These are phyloP conservation scores for Gadopsis marmoratus DNA, from an alignment of 2,797 vertebrate genomes.

Conservation along the genomic window DNA sequence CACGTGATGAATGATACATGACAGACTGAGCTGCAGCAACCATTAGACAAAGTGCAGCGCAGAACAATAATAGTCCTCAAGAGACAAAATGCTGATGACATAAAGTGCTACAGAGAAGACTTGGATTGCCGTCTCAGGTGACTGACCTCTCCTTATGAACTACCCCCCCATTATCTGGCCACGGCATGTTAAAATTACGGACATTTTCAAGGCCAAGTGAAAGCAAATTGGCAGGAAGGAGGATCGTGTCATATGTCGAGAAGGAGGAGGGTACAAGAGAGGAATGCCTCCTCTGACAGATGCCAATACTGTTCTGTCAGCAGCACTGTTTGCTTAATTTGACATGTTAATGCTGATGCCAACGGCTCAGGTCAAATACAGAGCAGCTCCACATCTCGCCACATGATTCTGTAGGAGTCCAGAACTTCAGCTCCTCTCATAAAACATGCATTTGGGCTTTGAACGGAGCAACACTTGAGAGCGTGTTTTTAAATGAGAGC, in stretches of 20 bases:
- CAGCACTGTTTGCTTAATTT: constrained; percentile 65
- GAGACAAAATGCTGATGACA: constrained; percentile 56
- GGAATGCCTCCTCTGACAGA: constrained; percentile 39
- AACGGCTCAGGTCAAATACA: constrained; percentile 62
- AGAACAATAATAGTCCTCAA: constrained; percentile 26
- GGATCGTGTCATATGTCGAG: constrained; percentile 4
- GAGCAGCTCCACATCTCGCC: constrained; percentile 52
- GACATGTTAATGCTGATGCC: constrained; percentile 71
- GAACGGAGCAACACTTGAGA: constrained; percentile 41
- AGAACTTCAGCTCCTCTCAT: constrained; percentile 64
- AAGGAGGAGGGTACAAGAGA: constrained; percentile 3
- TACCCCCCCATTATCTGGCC: constrained; percentile 22
- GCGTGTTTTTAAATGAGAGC: constrained; percentile 56
- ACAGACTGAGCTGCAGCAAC: constrained; percentile 15
- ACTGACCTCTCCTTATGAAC: constrained; percentile 35
- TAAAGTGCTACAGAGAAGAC: constrained; percentile 29
- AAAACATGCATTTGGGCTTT: constrained; percentile 67
- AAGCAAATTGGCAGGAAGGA: constrained; percentile 10
- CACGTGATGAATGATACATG: constrained; percentile 12
- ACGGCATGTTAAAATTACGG: constrained; percentile 17
- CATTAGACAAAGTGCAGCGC: constrained; percentile 25
- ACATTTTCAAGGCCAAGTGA: constrained; percentile 13
- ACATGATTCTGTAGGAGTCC: constrained; percentile 63
- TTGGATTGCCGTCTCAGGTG: constrained; percentile 34
- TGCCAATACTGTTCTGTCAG: constrained; percentile 67